Evolutionary conservation across 2,888 invertebrate species (phyloP).

Genomic region (Ypsolopha scabrella): DNA sequence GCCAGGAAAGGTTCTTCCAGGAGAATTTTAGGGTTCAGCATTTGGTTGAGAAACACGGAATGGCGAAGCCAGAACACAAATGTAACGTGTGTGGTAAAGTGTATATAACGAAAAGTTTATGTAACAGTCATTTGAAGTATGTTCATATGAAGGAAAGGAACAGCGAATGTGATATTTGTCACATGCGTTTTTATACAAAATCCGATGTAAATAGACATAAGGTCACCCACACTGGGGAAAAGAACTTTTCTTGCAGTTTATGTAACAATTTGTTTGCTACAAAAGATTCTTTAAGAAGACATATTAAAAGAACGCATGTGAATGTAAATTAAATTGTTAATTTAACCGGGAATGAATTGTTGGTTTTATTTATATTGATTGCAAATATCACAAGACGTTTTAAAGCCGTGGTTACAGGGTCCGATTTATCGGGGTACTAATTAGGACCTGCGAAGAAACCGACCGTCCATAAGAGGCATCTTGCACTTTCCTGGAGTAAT

Average conservation of each 20-base stretch:
- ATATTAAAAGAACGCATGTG: constrained; percentile 39
- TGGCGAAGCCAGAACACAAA: constrained; percentile 34
- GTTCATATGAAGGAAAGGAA: constrained; percentile 51
- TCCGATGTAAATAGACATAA: constrained; percentile 25
- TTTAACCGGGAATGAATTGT: too few species aligned
- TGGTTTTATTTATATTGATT: too few species aligned
- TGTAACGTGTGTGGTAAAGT: constrained; percentile 40
- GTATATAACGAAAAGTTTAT: constrained; percentile 44
- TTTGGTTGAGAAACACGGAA: constrained; percentile 38
- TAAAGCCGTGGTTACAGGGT: too few species aligned
- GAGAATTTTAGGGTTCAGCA: constrained; percentile 36
- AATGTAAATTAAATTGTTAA: constrained; percentile 2
- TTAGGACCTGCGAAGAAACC: too few species aligned
- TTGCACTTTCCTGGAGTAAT: too few species aligned
- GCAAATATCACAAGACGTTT: too few species aligned
- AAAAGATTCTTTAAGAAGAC: constrained; percentile 45
- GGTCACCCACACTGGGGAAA: constrained; percentile 14
- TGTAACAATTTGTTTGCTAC: constrained; percentile 36
- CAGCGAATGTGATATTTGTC: constrained; percentile 33
- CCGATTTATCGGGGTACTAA: too few species aligned
- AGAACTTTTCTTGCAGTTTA: constrained; percentile 4
- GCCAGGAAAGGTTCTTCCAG: constrained; percentile 37
- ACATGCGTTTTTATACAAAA: constrained; percentile 20
- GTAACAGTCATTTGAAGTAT: constrained; percentile 48
- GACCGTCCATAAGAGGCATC: too few species aligned